These are phyloP conservation scores for Rhinophrynus dorsalis DNA, from an alignment of 2,797 vertebrate genomes.

Conservation along the genomic window DNA sequence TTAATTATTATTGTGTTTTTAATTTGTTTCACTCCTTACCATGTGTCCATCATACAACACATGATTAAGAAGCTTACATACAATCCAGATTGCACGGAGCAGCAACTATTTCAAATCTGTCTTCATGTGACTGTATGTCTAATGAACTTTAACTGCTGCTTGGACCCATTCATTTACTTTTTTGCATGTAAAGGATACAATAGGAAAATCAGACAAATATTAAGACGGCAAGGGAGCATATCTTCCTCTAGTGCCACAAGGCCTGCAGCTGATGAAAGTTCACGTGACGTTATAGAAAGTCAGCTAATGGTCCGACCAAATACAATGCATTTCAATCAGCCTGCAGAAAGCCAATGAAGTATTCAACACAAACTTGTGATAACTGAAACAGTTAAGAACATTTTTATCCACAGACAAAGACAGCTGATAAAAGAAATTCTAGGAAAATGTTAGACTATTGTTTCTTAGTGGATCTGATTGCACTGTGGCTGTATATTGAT, in stretches of 20 bases:
- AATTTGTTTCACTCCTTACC: constrained; percentile 91
- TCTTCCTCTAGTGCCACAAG: constrained; percentile 86
- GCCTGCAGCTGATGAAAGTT: constrained; percentile 84
- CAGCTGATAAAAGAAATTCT: too few relatives aligned
- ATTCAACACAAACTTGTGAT: neutral
- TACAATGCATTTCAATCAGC: constrained; percentile 41
- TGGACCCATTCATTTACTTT: constrained; percentile 97
- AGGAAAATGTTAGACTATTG: too few relatives aligned
- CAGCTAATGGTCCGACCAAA: constrained; percentile 65
- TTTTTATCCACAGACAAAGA: neutral
- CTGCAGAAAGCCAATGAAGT: neutral
- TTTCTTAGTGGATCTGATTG: too few relatives aligned
- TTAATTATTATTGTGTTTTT: constrained; percentile 91
- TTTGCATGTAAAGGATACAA: constrained; percentile 98
- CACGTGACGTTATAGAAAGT: constrained; percentile 72
- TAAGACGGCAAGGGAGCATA: constrained; percentile 81
- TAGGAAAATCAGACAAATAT: constrained; percentile 84
- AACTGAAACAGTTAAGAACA: neutral
- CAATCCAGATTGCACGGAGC: constrained; percentile 67
- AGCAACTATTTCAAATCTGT: constrained; percentile 84
- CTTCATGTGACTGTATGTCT: constrained; percentile 89
- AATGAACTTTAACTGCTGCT: constrained; percentile 94
- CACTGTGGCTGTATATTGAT: too few relatives aligned
- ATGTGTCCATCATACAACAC: constrained; percentile 87
- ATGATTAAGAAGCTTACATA: constrained; percentile 86